Conservation (phyloP, 2,888 invertebrate genomes). For the Napeogenes sylphis region DNA sequence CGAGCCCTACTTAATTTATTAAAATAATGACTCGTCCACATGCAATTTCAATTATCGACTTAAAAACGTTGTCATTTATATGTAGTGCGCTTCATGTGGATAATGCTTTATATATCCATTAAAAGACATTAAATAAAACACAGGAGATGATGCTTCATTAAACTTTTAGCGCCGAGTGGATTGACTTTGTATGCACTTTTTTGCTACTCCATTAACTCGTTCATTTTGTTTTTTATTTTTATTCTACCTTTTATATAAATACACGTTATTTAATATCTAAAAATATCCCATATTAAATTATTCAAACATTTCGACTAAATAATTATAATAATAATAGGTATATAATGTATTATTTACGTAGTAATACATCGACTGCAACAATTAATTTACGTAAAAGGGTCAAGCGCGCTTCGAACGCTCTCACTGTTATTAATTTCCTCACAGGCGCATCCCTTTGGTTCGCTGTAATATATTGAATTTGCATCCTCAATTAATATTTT, state of each 20-base stretch:
- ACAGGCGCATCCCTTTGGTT: constrained; percentile 1
- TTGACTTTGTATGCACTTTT: not conserved
- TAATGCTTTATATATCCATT: not conserved
- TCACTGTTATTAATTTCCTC: constrained; percentile 10
- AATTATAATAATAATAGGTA: no score
- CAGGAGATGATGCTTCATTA: constrained; percentile 1
- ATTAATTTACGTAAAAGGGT: constrained; percentile 9
- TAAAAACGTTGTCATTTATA: not conserved
- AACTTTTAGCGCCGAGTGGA: not conserved
- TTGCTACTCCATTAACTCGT: not conserved
- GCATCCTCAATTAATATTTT: not conserved
- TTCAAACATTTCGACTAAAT: no score
- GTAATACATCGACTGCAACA: not conserved
- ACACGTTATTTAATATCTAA: not conserved
- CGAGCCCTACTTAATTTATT: no score
- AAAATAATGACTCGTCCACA: no score
- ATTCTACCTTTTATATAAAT: not conserved
- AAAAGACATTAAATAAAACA: constrained; percentile 1
- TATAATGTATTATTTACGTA: no score
- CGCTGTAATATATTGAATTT: constrained; percentile 2
- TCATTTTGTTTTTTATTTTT: not conserved
- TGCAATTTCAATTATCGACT: no score
- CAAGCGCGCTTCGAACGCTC: constrained; percentile 12
- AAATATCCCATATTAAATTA: no score
- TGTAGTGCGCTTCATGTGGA: not conserved